Evolutionary conservation across 2,797 vertebrate genomes (phyloP), one percentile per base, ranked within the genome.

Genomic region (Echiichthys vipera): DNA sequence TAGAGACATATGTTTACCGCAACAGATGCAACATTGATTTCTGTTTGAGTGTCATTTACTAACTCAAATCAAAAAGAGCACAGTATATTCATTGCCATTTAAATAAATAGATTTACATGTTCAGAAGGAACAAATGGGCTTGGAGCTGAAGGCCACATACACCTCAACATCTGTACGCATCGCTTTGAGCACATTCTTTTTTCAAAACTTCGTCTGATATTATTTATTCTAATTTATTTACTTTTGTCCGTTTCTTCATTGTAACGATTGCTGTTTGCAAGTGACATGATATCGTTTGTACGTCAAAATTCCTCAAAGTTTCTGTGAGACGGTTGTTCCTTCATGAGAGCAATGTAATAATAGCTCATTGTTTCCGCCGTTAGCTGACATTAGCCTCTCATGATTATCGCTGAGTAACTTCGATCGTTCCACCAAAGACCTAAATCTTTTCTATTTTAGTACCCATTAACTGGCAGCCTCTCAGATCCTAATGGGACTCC

Each of bases 381-480:
- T 47, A 43, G 49, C 71, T 66, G 57, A 79, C 70, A 80, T 84
- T 88, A 80, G 51, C 78, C 66, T 85, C 50, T 39, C 50, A 61
- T 78, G 59, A 83, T 83, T 51, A 50, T 47, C 17, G 55, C 39
- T 57, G 63, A 66, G 73, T 34, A 37, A 67, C 72, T 84, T 72
- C 30, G 45, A 87, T 77, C 81, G 65, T 77, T 86, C 71, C 43
- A 70, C 63, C 70, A 46, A 79, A 78, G 53, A 76, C 67, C 45
- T 51, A 69, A 71, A 81, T 84, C 66, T 77, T 73, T 79, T 66
- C 78, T 65, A 29, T 77, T 84, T 80, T 76, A 80, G 77, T 65
- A 20, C 29, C 67, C 74, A 74, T 83, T 84, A 89, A 82, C 61
- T n/a, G 54, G 14, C 49, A 62, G 59, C 55, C 72, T 81, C 77